Base-by-base conservation (phyloP, 2,113 vertebrate species). In the Rhea americana region DNA sequence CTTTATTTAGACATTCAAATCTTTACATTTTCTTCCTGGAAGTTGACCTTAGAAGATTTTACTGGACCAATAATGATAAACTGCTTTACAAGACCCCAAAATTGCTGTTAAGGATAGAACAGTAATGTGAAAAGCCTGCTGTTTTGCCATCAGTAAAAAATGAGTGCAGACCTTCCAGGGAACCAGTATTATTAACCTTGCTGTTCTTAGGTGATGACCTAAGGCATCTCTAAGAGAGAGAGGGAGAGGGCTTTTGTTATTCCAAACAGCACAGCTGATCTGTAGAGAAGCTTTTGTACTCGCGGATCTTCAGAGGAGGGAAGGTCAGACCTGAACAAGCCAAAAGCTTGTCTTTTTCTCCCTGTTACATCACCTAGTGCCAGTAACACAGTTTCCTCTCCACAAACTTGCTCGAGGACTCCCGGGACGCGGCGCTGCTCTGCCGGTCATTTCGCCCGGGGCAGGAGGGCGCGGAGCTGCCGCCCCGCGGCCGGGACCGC, bases 101-200 rank as follows among this genome's bases (percentile, higher is more conserved):
- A 85, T 79, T 92, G 26, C 47, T 91, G 59, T 89, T 82, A 59
- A 55, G 10, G 30, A 32, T 11, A 41, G 48, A 85, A 37, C 13
- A 21, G 19, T 16, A 74, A 51, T 11, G 30, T 30, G 68, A 25
- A 81, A 82, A 87, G 56, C 43, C 68, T 59, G 61, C 68, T 88
- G 13, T 85, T 94, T 71, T 56, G 63, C 82, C 55, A 79, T 71
- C 79, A 91, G 66, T 39, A 92, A 82, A 94, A 94, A 85, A 92
- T 93, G 90, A 72, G 21, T 61, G 61, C 35, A 30, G 41, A 71
- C 61, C 73, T 94, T 93, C 83, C 85, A 48, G 90, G 72, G 65
- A 71, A 43, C 37, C n/a, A 75, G n/a, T 2, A 71, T 56, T 14
- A 82, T 56, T 14, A 82, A 61, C 71, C 45, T 59, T 48, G 26